Base-by-base conservation (phyloP, 2,113 vertebrate genomes). In the Leptosomus discolor region DNA sequence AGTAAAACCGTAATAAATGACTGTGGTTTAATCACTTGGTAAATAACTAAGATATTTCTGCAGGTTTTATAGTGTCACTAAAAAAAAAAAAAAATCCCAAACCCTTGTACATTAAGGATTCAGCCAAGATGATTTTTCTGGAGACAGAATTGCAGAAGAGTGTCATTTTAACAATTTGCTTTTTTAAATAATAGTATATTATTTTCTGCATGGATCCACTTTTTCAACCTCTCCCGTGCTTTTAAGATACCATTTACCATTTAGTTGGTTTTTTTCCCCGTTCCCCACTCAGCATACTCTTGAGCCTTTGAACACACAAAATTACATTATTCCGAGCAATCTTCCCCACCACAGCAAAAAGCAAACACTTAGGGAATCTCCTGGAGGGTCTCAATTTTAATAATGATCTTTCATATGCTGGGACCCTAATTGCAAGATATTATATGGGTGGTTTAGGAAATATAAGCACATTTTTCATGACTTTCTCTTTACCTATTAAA, bases 11-110 rank as follows among this genome's bases (percentile, higher is more conserved):
- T 97, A 96, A 97, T 96, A 98, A 98, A 98, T 97, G 96, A 53
- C 89, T 92, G 54, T 69, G 93, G 95, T 94, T 98, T 98, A 98
- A 98, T 98, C 97, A 97, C 98, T 98, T 97, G 92, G 97, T 97
- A 98, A 98, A 98, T 98, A 98, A 98, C 94, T 83, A 96, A 93
- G 94, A 94, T 97, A 94, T 97, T 97, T 97, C 68, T 75, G 76
- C 94, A 63, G 70, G 54, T 96, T 98, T 98, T 98, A 97, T 80
- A 93, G 60, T 96, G 93, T 91, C 60, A 10, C 78, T 60, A 58
- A 89, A 85, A 89, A 86, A 90, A 94, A 93, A 92, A 82, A 85
- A 37, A 51, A 64, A 68, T 37, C 91, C 75, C 68, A 90, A 53
- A 30, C 23, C 48, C 51, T 30, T 75, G 22, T 70, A 60, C 92